Evolutionary conservation across 2,888 invertebrate genomes (phyloP).

Genomic region (Plusia festucae): DNA sequence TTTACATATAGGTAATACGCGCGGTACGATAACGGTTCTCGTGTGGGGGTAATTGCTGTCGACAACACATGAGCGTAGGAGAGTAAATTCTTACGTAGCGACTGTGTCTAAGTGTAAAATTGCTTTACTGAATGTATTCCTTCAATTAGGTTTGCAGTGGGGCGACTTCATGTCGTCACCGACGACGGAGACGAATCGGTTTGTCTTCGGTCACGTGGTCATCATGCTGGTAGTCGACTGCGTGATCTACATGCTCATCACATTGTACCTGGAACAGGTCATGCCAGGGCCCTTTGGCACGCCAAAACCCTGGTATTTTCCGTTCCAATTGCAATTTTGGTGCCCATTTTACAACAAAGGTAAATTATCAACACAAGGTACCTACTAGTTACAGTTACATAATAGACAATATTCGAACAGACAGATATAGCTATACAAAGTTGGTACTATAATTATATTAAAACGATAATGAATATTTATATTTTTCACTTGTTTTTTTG

Average conservation of each 20-base stretch:
- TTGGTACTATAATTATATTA: too few relatives aligned
- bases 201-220: conserved; percentile 92
- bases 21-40: conserved; percentile 2
- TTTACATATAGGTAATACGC: not conserved
- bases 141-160: conserved; percentile 89
- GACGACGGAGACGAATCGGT: conserved; percentile 91
- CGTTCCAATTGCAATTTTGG: conserved; percentile 90
- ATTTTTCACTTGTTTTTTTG: not conserved
- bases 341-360: conserved; percentile 62
- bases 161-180: conserved; percentile 90
- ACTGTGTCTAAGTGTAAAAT: conserved; percentile 41
- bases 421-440: too few relatives aligned
- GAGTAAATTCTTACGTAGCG: conserved; percentile 38
- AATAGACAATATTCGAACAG: too few relatives aligned
- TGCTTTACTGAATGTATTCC: conserved; percentile 34
- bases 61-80: conserved; percentile 36
- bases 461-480: not conserved
- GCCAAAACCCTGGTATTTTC: conserved; percentile 95
- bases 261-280: conserved; percentile 96
- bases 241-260: conserved; percentile 92
- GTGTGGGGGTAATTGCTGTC: conserved; percentile 27
- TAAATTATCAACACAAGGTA: conserved; percentile 52
- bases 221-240: conserved; percentile 92
- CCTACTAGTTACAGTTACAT: too few relatives aligned
- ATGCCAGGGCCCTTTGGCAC: conserved; percentile 96